Evolutionary conservation across 2,797 vertebrate genomes (phyloP).

Genomic region (Chrosomus eos): DNA sequence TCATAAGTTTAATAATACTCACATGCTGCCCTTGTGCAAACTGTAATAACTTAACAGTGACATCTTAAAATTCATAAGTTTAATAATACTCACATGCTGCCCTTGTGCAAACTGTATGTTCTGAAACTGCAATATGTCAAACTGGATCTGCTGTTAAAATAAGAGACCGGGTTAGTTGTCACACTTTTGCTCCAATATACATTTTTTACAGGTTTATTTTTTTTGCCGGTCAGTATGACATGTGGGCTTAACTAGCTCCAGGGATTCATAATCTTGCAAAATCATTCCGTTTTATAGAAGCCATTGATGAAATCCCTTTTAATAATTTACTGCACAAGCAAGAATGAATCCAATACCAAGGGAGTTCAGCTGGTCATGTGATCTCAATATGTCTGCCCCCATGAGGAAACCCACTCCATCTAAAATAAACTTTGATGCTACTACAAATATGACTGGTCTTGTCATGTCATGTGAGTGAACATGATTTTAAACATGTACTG

Average conservation of each 20-base stretch:
- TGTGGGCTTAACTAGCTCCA: neutral
- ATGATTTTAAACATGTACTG: neutral
- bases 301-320: neutral
- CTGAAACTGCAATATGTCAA: neutral
- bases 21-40: too few species aligned
- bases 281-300: neutral
- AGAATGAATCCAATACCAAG: neutral
- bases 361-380: neutral
- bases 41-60: neutral
- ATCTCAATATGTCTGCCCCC: neutral
- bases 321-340: neutral
- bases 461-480: neutral
- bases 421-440: neutral
- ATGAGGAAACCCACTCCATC: neutral
- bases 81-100: conserved; percentile 5
- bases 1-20: too few species aligned
- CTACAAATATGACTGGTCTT: neutral
- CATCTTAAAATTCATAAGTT: neutral
- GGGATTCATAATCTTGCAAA: neutral
- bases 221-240: too few species aligned
- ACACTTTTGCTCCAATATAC: neutral
- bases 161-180: neutral
- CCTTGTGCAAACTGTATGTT: too few species aligned
- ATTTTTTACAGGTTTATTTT: too few species aligned
- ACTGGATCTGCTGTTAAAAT: neutral